Evolutionary conservation across 2,797 vertebrate species (phyloP).

Genomic region (Tachyglossus aculeatus): DNA sequence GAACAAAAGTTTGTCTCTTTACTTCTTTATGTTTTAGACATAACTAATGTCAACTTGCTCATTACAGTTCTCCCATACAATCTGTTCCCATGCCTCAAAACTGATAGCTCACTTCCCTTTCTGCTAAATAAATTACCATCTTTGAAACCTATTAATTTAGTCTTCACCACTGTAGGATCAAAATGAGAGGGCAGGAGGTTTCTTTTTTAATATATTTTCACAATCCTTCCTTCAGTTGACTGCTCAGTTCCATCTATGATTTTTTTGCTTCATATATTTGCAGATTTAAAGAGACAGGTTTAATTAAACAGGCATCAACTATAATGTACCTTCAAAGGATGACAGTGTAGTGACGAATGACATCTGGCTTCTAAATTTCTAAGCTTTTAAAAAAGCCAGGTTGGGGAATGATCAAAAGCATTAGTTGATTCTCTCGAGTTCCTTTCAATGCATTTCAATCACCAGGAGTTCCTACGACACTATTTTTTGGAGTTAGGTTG

Average conservation of each 20-base stretch:
- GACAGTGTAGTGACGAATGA: not conserved
- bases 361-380: not conserved
- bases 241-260: not conserved
- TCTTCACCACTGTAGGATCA: not conserved
- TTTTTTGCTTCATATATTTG: too few species aligned
- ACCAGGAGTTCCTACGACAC: slow-evolving; percentile 2
- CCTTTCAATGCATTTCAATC: not conserved
- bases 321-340: not conserved
- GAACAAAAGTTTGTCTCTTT: not conserved
- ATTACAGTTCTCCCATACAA: not conserved
- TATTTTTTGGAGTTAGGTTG: slow-evolving; percentile 42
- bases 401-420: not conserved
- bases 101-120: not conserved
- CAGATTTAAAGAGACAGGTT: not conserved
- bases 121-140: not conserved
- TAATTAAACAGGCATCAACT: not conserved
- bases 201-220: not conserved
- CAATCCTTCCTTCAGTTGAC: not conserved
- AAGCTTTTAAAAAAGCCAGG: not conserved
- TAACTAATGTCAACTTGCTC: not conserved
- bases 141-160: not conserved
- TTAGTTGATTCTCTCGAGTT: not conserved
- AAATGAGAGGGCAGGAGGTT: not conserved
- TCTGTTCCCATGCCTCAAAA: not conserved
- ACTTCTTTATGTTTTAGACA: not conserved